phyloP scores from a whole-genome alignment of 1,140 invertebrate genomes.

The Holcopasites calliopsidis region DNA sequence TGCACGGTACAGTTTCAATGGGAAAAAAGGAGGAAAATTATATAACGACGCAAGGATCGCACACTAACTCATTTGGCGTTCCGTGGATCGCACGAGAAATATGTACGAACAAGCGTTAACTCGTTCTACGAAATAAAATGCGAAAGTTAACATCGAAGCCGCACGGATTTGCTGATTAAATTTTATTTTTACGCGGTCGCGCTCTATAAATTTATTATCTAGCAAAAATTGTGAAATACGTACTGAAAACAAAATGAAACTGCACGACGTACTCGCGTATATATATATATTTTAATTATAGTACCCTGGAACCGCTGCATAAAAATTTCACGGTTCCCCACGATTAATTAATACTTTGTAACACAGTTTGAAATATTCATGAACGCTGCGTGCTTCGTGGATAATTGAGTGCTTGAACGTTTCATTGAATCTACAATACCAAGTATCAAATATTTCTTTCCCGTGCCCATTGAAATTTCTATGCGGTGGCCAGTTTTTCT shows the following conservation, averaged over 20 bases:
- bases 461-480: not conserved
- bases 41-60: conserved; percentile 6
- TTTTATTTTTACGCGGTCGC: not conserved
- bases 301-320: not conserved
- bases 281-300: not conserved
- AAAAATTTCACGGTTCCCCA: not conserved
- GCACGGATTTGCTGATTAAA: not conserved
- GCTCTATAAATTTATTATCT: not conserved
- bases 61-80: not conserved
- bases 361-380: not conserved
- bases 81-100: not conserved
- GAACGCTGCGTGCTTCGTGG: too few relatives aligned
- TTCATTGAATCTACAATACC: not conserved
- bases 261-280: conserved; percentile 11
- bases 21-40: conserved; percentile 9
- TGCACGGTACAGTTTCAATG: conserved; percentile 1
- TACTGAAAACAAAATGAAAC: conserved; percentile 9
- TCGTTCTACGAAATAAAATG: not conserved
- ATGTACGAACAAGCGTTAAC: not conserved
- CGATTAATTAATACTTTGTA: not conserved
- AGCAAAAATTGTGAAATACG: conserved; percentile 27
- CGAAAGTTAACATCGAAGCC: not conserved
- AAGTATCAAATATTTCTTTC: conserved; percentile 4
- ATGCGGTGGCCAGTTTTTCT: not conserved
- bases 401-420: not conserved